These are phyloP conservation scores for Hippocampus zosterae DNA, from an alignment of 2,113 vertebrate genomes.

Conservation along the genomic window DNA sequence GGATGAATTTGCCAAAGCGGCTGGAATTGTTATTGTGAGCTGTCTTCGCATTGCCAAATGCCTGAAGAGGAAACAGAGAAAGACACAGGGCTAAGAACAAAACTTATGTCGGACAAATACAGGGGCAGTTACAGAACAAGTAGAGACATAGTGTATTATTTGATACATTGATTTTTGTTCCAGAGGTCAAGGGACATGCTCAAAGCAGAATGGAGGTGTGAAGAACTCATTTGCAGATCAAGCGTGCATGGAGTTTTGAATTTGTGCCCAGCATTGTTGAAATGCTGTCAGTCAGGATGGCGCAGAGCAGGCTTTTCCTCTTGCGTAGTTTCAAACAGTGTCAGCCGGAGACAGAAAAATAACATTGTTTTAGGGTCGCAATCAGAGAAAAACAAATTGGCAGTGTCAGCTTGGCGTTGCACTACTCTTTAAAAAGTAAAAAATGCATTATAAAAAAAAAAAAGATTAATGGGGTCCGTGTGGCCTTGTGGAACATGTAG, in stretches of 20 bases:
- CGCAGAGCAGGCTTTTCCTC: conserved; percentile 21
- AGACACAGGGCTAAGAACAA: conserved; percentile 3
- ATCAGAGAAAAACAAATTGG: conserved; percentile 49
- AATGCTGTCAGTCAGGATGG: conserved; percentile 16
- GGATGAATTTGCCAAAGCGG: conserved; percentile 98
- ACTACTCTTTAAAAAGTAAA: conserved; percentile 25
- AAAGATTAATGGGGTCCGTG: conserved; percentile 63
- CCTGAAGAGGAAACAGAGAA: conserved; percentile 72
- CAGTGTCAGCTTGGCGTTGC: conserved; percentile 29
- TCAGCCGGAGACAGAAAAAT: conserved; percentile 40
- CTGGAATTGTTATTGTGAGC: conserved; percentile 99
- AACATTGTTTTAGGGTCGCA: conserved; percentile 42
- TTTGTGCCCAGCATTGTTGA: conserved; percentile 24
- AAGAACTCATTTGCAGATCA: conserved; percentile 25
- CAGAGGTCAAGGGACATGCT: background rate
- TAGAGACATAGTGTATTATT: background rate
- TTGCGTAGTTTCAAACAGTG: conserved; percentile 30
- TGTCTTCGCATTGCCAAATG: conserved; percentile 97
- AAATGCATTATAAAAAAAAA: conserved; percentile 16
- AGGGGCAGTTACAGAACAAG: background rate
- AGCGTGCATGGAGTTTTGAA: conserved; percentile 4
- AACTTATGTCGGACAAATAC: background rate
- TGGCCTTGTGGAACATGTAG: conserved; percentile 61
- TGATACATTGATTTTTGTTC: background rate
- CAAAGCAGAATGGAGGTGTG: conserved; percentile 13